A percentile compares a stretch with the other conserved stretches of the same genome.
Evolutionary conservation across 2,113 vertebrate genomes (phyloP).

Genomic region (Strigops habroptila): DNA sequence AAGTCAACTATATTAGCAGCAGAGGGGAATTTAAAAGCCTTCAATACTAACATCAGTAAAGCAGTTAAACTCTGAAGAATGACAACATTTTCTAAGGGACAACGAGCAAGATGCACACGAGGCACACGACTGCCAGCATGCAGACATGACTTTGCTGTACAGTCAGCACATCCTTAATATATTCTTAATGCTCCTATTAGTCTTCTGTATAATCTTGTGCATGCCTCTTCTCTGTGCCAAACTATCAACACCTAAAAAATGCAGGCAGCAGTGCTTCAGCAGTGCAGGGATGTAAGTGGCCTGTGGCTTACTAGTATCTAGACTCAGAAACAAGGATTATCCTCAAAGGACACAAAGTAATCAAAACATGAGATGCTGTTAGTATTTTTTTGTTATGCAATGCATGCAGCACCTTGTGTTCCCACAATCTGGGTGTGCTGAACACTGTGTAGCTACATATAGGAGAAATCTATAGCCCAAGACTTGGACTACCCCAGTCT

Average conservation of each 20-base stretch:
- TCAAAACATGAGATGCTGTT: not conserved
- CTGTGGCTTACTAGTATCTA: accelerated
- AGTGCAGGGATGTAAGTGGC: accelerated
- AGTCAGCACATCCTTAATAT: not conserved
- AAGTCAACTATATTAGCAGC: not conserved
- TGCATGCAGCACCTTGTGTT: accelerated
- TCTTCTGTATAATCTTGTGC: not conserved
- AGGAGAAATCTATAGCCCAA: not conserved
- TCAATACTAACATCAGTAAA: not conserved
- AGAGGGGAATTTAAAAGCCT: not conserved
- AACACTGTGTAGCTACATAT: accelerated
- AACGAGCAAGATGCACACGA: not conserved
- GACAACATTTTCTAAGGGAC: not conserved
- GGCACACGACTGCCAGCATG: not conserved
- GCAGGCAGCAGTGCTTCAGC: not conserved
- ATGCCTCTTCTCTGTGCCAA: not conserved
- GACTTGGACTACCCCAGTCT: too few species aligned
- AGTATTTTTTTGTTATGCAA: not conserved
- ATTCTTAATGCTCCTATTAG: not conserved
- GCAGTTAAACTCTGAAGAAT: not conserved
- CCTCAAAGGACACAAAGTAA: not conserved
- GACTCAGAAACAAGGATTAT: not conserved
- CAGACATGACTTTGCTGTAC: not conserved
- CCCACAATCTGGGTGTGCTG: not conserved
- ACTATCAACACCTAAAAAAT: not conserved